Conservation (phyloP, 1,140 invertebrate species). For the Microplitis demolitor region DNA sequence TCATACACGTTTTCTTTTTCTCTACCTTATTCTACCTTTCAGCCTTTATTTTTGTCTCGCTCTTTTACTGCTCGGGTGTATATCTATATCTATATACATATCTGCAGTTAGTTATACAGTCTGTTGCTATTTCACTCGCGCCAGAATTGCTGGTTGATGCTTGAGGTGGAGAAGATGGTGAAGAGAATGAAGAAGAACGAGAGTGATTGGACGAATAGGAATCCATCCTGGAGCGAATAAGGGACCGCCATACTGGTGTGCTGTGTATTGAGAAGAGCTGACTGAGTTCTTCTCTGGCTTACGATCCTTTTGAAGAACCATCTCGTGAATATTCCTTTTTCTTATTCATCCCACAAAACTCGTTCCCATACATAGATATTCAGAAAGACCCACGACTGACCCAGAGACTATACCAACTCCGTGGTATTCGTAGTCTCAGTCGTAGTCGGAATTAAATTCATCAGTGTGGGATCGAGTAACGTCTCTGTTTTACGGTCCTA, state of each 20-base stretch:
- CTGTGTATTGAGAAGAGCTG: neutral
- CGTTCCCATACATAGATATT: neutral
- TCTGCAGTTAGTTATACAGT: too few species aligned
- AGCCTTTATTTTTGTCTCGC: constrained; percentile 10
- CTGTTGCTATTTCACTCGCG: neutral
- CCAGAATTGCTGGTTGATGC: constrained; percentile 18
- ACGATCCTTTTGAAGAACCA: neutral
- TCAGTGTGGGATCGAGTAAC: constrained; percentile 37
- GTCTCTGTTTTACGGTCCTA: constrained; percentile 47
- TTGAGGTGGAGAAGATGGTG: constrained; percentile 23
- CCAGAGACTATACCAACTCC: neutral
- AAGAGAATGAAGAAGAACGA: constrained; percentile 32
- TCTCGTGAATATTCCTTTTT: constrained; percentile 19
- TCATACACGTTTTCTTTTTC: constrained; percentile 40
- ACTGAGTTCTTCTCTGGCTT: too few species aligned
- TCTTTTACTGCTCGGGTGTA: neutral
- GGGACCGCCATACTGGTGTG: constrained; percentile 41
- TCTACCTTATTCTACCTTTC: constrained; percentile 31
- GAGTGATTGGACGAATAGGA: constrained; percentile 52
- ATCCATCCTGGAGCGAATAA: constrained; percentile 34
- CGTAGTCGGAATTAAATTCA: constrained; percentile 6
- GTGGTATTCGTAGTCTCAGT: too few species aligned
- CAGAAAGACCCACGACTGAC: neutral
- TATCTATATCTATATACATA: neutral
- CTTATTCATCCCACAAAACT: constrained; percentile 15